These are phyloP conservation scores for Elegia similella DNA, from an alignment of 2,888 invertebrate genomes.

Conservation along the genomic window DNA sequence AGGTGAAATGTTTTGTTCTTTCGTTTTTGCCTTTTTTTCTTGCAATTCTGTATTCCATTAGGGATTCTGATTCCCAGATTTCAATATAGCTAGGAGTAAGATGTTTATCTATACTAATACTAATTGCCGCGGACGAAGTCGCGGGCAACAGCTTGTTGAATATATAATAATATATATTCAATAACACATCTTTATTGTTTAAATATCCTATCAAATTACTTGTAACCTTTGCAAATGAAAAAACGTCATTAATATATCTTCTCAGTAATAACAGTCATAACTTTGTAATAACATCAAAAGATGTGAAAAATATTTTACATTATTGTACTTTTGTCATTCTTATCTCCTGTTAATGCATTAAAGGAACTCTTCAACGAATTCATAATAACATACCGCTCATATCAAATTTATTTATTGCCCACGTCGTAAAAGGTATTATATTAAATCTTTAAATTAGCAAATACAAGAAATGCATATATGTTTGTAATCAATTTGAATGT, in stretches of 20 bases:
- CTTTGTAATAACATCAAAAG: background rate
- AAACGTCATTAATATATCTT: background rate
- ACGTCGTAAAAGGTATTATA: slow-evolving; percentile 13
- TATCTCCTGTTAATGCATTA: slow-evolving; percentile 13
- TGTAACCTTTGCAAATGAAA: background rate
- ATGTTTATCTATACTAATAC: too few species aligned
- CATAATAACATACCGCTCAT: slow-evolving; percentile 4
- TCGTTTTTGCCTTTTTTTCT: too few species aligned
- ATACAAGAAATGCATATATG: slow-evolving; percentile 5
- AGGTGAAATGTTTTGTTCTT: too few species aligned
- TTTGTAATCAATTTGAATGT: slow-evolving; percentile 12
- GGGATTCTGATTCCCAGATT: too few species aligned
- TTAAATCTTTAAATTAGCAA: slow-evolving; percentile 13
- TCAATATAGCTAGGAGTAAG: too few species aligned
- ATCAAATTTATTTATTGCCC: slow-evolving; percentile 2
- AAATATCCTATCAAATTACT: too few species aligned
- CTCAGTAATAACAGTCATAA: background rate
- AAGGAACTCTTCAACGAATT: slow-evolving; percentile 2
- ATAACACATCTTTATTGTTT: too few species aligned
- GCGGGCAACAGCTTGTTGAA: too few species aligned
- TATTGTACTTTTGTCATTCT: background rate
- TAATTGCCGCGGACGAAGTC: too few species aligned
- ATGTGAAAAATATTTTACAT: background rate
- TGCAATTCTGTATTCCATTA: too few species aligned
- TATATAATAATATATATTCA: too few species aligned